Conservation (phyloP, 2,113 vertebrate genomes). For the Rhinogobius similis region DNA sequence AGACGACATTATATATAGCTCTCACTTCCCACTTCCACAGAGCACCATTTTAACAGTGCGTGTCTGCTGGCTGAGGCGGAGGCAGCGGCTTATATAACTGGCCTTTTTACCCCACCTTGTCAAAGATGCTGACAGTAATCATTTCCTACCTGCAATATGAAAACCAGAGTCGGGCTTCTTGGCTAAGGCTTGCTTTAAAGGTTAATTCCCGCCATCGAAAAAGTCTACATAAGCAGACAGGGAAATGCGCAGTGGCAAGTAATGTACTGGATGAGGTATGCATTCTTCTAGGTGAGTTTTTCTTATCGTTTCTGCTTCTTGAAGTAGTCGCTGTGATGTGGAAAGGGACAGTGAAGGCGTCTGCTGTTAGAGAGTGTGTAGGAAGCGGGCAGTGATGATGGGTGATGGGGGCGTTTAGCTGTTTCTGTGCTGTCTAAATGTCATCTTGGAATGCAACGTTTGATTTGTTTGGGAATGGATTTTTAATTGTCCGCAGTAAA, state of each 20-base stretch:
- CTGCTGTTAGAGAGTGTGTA: slow-evolving; percentile 14
- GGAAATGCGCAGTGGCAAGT: slow-evolving; percentile 15
- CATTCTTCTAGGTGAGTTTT: slow-evolving; percentile 12
- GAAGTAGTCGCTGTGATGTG: slow-evolving; percentile 10
- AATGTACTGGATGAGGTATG: slow-evolving; percentile 13
- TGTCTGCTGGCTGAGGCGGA: slow-evolving; percentile 18
- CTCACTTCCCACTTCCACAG: not conserved
- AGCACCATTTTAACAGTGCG: slow-evolving; percentile 6
- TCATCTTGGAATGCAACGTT: not conserved
- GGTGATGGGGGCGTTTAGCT: slow-evolving; percentile 63
- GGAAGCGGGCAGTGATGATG: slow-evolving; percentile 35
- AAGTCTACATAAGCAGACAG: slow-evolving; percentile 38
- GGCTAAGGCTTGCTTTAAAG: slow-evolving; percentile 44
- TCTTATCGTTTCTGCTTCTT: slow-evolving; percentile 16
- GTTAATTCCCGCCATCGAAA: slow-evolving; percentile 30
- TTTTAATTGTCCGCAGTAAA: not conserved
- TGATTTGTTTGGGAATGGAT: not conserved
- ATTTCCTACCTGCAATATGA: slow-evolving; percentile 34
- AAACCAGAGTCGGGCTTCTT: slow-evolving; percentile 35
- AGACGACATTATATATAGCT: slow-evolving; percentile 8
- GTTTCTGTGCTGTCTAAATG: slow-evolving; percentile 31
- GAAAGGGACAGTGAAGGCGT: slow-evolving; percentile 11
- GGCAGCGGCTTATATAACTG: slow-evolving; percentile 32
- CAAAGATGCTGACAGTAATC: slow-evolving; percentile 49
- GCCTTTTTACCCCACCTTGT: slow-evolving; percentile 26